Evolutionary conservation across 2,797 vertebrate species (phyloP).

Genomic region (Myripristis jacobus): DNA sequence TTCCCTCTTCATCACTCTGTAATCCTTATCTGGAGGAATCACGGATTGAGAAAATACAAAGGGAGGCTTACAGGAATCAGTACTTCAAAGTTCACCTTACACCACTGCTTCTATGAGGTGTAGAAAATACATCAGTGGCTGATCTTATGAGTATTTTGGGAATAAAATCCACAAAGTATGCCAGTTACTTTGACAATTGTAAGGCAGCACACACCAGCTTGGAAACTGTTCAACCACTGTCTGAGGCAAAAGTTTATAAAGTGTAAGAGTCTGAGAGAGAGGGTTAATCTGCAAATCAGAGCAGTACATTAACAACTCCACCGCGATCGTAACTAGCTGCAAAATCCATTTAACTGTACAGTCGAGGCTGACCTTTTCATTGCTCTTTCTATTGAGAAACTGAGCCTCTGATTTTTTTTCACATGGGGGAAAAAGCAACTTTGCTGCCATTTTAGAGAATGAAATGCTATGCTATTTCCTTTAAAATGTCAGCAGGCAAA

Average conservation of each 20-base stretch:
- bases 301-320: constrained; percentile 11
- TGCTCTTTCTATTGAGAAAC: constrained; percentile 58
- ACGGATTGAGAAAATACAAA: constrained; percentile 8
- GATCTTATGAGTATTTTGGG: constrained; percentile 1
- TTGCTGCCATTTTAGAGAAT: constrained; percentile 58
- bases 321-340: constrained; percentile 47
- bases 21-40: constrained; percentile 3
- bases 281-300: constrained; percentile 47
- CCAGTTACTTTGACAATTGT: background rate
- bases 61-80: background rate
- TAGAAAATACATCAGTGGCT: constrained; percentile 14
- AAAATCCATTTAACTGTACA: constrained; percentile 73
- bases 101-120: background rate
- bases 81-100: background rate
- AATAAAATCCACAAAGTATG: background rate
- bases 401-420: constrained; percentile 45
- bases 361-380: constrained; percentile 68
- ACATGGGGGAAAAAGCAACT: constrained; percentile 61
- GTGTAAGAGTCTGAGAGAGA: constrained; percentile 9
- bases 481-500: constrained; percentile 75
- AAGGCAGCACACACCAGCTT: background rate
- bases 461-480: constrained; percentile 56
- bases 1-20: constrained; percentile 13
- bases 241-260: constrained; percentile 11
- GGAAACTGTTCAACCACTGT: background rate